Base-by-base conservation (phyloP, 2,113 vertebrate species). In the Hucho hucho region DNA sequence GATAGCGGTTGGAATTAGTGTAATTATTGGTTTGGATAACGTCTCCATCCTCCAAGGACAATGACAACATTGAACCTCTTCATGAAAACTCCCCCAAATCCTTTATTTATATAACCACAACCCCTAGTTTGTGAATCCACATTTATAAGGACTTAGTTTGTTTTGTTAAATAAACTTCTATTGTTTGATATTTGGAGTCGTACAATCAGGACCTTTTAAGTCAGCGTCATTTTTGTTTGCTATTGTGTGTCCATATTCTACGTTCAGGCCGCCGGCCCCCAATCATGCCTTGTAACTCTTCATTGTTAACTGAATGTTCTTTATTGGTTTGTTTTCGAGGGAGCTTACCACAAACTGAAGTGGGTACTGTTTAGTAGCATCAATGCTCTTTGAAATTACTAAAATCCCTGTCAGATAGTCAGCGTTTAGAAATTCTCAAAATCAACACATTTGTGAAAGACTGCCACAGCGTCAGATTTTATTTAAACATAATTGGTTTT, bases 201-300 rank as follows among this genome's bases (percentile, higher is more conserved):
- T 78, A 64, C 63, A 61, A 78, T 73, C 47, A 66, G 64, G 69
- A 86, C 69, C 81, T 66, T 59, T 32, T 64, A 67, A 61, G 81
- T 75, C 74, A 73, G 73, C 43, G 26, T 77, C 63, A 77, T 67
- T 77, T 32, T 84, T 67, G 75, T 82, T 81, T 74, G 73, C 78
- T 81, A 43, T 81, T 79, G 83, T 86, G 79, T 29, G 61, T 70
- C 78, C 75, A 29, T 43, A 68, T 74, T 77, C 61, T 16, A 66
- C 77, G 76, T 79, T 79, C 66, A 58, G 69, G 76, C 76, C 67
- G 32, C 68, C 65, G n/a, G 65, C 75, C 46, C 64, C 68, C 32
- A 69, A 32, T 69, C 75, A 53, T 32, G 64, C 74, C 1, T 6
- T 79, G 79, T 25, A 65, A 53, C 25, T 75, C 1, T 1, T 49